A percentile compares a stretch with the other conserved stretches of the same genome.
These are phyloP conservation scores for Mystacornis crossleyi DNA, from an alignment of 2,113 vertebrate genomes.

Conservation along the genomic window DNA sequence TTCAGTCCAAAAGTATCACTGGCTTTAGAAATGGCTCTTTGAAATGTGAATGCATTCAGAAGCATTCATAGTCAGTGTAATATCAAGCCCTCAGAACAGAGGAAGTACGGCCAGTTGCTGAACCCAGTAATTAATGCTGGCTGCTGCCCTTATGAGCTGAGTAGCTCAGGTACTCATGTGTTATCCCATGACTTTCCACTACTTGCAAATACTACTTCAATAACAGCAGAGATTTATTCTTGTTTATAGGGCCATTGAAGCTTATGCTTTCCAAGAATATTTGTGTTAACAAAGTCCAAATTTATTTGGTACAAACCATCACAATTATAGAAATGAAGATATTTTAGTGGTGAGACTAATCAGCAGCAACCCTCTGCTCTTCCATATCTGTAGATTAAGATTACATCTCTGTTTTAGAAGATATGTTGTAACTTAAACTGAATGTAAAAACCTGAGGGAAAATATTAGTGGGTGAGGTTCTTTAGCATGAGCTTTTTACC, in stretches of 20 bases:
- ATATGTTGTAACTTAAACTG: background rate
- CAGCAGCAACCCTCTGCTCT: background rate
- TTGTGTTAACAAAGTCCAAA: background rate
- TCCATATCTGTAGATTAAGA: background rate
- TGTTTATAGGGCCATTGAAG: background rate
- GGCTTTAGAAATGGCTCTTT: background rate
- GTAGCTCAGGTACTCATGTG: background rate
- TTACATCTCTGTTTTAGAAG: background rate
- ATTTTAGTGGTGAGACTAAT: background rate
- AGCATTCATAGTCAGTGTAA: background rate
- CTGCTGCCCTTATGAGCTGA: background rate
- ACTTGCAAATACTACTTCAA: background rate
- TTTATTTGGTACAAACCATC: background rate
- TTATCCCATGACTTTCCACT: background rate
- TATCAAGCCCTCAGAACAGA: background rate
- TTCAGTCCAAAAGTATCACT: background rate
- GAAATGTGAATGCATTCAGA: background rate
- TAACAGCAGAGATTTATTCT: background rate
- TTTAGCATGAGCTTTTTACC: background rate
- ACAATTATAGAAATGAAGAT: background rate
- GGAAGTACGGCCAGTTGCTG: background rate
- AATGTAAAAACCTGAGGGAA: background rate
- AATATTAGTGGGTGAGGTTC: background rate
- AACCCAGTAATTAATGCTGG: background rate
- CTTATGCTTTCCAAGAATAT: background rate